Evolutionary conservation across 2,888 invertebrate species (phyloP).

Genomic region (Odontocerum albicorne): DNA sequence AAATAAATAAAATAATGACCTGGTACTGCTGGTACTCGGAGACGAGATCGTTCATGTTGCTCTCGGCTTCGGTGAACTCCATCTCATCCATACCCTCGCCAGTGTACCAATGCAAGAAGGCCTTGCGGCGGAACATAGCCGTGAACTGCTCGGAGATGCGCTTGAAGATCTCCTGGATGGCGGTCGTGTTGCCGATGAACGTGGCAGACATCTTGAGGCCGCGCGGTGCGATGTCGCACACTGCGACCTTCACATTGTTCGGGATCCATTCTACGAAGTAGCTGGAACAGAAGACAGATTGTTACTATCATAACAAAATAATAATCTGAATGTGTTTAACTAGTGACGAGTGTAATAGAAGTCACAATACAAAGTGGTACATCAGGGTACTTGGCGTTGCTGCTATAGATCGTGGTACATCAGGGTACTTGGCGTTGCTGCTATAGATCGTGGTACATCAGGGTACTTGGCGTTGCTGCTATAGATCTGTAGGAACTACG

Average conservation of each 20-base stretch:
- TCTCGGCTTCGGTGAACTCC: conserved; percentile 96
- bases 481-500: too few relatives aligned
- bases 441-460: too few relatives aligned
- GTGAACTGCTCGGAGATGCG: conserved; percentile 83
- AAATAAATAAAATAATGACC: too few relatives aligned
- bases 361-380: too few relatives aligned
- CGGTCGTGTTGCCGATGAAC: conserved; percentile 85
- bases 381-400: too few relatives aligned
- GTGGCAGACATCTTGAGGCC: conserved; percentile 92
- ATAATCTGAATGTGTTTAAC: too few relatives aligned
- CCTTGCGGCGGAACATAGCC: conserved; percentile 88
- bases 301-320: too few relatives aligned
- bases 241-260: conserved; percentile 85
- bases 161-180: conserved; percentile 86
- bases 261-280: conserved; percentile 88
- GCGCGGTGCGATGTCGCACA: conserved; percentile 83
- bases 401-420: too few relatives aligned
- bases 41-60: conserved; percentile 90
- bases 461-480: too few relatives aligned
- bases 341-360: too few relatives aligned
- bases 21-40: conserved; percentile 95
- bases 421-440: too few relatives aligned
- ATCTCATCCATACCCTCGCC: conserved; percentile 98
- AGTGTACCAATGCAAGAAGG: conserved; percentile 97
- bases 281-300: conserved; percentile 48